Percentiles rank a stretch among this genome's conserved stretches.
These are phyloP conservation scores for Amblyraja radiata DNA, from an alignment of 2,797 vertebrate genomes.

Conservation along the genomic window DNA sequence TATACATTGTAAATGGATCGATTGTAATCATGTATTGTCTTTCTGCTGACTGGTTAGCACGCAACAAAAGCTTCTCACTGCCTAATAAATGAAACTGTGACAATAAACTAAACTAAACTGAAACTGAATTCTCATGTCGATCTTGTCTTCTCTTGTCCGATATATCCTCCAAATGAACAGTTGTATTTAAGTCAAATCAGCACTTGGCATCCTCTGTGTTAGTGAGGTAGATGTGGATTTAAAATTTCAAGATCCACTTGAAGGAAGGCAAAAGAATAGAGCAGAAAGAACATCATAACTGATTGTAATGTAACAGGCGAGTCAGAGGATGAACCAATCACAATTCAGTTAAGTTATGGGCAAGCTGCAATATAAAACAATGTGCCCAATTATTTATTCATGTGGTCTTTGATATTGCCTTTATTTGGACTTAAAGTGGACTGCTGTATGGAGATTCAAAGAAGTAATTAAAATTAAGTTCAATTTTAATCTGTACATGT, in stretches of 20 bases:
- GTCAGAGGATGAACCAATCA: neutral
- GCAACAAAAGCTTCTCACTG: too few species aligned
- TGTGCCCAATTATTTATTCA: neutral
- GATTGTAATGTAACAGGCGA: neutral
- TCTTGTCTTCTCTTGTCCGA: neutral
- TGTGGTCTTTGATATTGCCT: neutral
- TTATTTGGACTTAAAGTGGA: neutral
- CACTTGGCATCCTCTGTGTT: neutral
- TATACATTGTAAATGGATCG: too few species aligned
- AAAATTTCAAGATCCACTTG: neutral
- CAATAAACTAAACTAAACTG: too few species aligned
- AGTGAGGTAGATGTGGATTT: neutral
- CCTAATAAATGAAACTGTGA: too few species aligned
- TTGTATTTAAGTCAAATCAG: neutral
- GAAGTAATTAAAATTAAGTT: neutral
- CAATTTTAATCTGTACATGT: neutral
- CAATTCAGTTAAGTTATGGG: neutral
- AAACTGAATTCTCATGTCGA: neutral
- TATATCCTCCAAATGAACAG: neutral
- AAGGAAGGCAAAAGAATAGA: neutral
- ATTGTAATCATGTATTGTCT: too few species aligned
- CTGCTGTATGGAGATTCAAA: neutral
- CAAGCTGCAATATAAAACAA: neutral
- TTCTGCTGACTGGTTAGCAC: too few species aligned
- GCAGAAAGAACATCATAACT: neutral